A percentile compares a stretch with the other conserved stretches of the same genome.
phyloP scores from a whole-genome alignment of 2,113 vertebrate species.

The Muntiacus muntjak region DNA sequence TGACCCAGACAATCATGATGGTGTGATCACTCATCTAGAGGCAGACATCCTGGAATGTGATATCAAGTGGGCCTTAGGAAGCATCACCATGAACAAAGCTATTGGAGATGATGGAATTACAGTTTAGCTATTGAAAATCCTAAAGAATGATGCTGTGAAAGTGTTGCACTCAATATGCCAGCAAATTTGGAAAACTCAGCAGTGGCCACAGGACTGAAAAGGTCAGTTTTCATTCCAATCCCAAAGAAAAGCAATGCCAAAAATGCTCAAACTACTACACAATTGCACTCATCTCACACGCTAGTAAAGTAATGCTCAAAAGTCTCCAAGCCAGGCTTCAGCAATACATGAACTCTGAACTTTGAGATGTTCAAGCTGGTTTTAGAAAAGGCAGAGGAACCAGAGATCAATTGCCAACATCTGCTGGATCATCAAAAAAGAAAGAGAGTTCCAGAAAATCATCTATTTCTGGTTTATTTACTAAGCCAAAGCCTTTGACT shows the following conservation, averaged over 20 bases:
- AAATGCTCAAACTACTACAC: background rate
- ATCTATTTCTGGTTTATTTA: background rate
- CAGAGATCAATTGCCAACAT: background rate
- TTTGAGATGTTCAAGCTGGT: background rate
- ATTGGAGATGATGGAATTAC: background rate
- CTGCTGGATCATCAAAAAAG: background rate
- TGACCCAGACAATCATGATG: background rate
- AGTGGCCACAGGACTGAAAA: background rate
- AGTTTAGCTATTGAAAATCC: background rate
- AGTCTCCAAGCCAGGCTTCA: background rate
- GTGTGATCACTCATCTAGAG: background rate
- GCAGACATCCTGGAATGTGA: background rate
- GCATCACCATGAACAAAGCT: background rate
- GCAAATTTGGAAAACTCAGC: background rate
- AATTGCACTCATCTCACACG: background rate
- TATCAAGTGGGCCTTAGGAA: background rate
- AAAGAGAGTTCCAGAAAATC: background rate
- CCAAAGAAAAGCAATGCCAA: background rate
- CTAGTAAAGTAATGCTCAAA: background rate
- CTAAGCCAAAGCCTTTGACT: background rate
- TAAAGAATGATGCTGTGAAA: background rate
- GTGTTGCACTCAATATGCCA: background rate
- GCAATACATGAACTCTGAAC: rapidly evolving
- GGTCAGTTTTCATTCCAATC: background rate
- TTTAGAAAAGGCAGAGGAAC: background rate